Conservation (phyloP, 1,140 invertebrate species). For the Sitodiplosis mosellana region DNA sequence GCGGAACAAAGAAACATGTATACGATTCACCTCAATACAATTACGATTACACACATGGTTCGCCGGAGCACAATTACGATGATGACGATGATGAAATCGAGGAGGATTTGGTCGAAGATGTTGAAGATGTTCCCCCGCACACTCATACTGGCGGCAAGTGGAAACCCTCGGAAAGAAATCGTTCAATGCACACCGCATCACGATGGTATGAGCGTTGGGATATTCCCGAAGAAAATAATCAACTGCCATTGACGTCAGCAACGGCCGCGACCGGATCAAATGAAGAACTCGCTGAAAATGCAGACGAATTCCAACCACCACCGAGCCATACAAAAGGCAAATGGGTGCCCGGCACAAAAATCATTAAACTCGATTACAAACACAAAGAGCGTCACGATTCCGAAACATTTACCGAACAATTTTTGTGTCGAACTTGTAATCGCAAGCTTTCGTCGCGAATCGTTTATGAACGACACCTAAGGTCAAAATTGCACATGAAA, state of each 20-base stretch:
- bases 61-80: slow-evolving; percentile 27
- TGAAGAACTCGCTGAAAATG: slow-evolving; percentile 9
- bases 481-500: slow-evolving; percentile 49
- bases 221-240: slow-evolving; percentile 9
- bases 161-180: slow-evolving; percentile 24
- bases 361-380: slow-evolving; percentile 26
- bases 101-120: slow-evolving; percentile 25
- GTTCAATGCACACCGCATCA: background rate
- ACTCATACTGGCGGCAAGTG: slow-evolving; percentile 58
- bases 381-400: slow-evolving; percentile 28
- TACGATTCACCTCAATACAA: slow-evolving; percentile 24
- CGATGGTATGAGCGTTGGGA: slow-evolving; percentile 6
- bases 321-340: slow-evolving; percentile 53
- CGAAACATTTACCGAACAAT: slow-evolving; percentile 32
- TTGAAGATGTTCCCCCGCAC: slow-evolving; percentile 23
- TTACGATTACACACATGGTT: slow-evolving; percentile 24
- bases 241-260: slow-evolving; percentile 15
- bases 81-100: slow-evolving; percentile 32
- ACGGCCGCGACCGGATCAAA: slow-evolving; percentile 6
- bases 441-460: slow-evolving; percentile 46
- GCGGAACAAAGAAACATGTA: slow-evolving; percentile 27
- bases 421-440: slow-evolving; percentile 64
- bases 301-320: slow-evolving; percentile 34
- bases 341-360: slow-evolving; percentile 48
- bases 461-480: slow-evolving; percentile 55